phyloP scores from a whole-genome alignment of 2,888 invertebrate species.

The Pseudoips prasinana region DNA sequence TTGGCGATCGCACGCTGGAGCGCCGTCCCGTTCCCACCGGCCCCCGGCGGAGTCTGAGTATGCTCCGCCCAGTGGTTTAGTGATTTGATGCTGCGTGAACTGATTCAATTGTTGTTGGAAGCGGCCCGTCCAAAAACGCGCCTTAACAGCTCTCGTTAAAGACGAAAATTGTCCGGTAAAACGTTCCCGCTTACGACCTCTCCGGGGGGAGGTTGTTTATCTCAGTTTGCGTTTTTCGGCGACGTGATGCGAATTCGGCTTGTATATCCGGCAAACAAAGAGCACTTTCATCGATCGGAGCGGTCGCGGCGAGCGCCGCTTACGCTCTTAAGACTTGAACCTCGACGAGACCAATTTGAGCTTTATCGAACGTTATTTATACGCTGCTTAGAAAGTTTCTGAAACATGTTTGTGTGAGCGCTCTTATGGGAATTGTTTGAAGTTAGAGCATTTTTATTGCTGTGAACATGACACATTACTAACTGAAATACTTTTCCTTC shows the following conservation, averaged over 20 bases:
- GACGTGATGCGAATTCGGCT: slow-evolving; percentile 80
- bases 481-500: slow-evolving; percentile 7
- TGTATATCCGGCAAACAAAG: slow-evolving; percentile 76
- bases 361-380: slow-evolving; percentile 75
- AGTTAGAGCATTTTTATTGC: slow-evolving; percentile 59
- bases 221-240: slow-evolving; percentile 79
- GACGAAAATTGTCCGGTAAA: slow-evolving; percentile 78
- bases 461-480: slow-evolving; percentile 32
- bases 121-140: slow-evolving; percentile 62
- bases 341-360: slow-evolving; percentile 60
- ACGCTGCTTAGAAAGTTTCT: slow-evolving; percentile 73
- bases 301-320: slow-evolving; percentile 51
- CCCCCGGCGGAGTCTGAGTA: slow-evolving; percentile 76
- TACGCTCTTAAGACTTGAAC: slow-evolving; percentile 51
- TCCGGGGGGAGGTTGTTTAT: slow-evolving; percentile 75
- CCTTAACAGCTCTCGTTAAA: slow-evolving; percentile 73
- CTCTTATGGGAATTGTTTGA: slow-evolving; percentile 67
- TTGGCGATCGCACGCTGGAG: slow-evolving; percentile 39
- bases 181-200: slow-evolving; percentile 72
- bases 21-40: slow-evolving; percentile 67
- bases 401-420: slow-evolving; percentile 64
- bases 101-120: slow-evolving; percentile 78
- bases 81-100: slow-evolving; percentile 83
- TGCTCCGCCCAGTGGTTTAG: slow-evolving; percentile 82
- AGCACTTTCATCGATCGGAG: slow-evolving; percentile 72